phyloP scores from a whole-genome alignment of 2,113 vertebrate genomes.

The Carassius auratus region DNA sequence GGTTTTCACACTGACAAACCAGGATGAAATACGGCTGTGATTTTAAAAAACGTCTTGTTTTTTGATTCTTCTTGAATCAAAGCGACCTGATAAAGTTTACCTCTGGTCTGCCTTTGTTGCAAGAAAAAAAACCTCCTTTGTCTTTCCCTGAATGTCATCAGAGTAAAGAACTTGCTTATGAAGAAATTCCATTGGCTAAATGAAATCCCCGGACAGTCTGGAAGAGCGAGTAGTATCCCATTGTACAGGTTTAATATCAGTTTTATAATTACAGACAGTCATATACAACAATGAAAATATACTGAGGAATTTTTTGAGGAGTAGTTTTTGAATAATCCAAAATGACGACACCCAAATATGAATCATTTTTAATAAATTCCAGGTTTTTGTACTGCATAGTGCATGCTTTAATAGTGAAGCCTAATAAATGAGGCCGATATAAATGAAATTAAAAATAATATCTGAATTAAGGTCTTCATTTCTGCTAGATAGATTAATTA shows the following conservation, averaged over 20 bases:
- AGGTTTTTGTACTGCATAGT: neutral
- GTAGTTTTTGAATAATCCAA: too few relatives aligned
- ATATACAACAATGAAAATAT: too few relatives aligned
- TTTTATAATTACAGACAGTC: too few relatives aligned
- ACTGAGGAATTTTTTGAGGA: too few relatives aligned
- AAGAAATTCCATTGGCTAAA: neutral
- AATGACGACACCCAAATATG: too few relatives aligned
- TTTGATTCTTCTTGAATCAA: neutral
- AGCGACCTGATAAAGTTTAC: neutral
- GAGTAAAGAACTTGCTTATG: neutral
- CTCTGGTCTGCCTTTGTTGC: neutral
- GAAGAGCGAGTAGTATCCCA: neutral
- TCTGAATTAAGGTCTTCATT: too few relatives aligned
- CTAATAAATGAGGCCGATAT: too few relatives aligned
- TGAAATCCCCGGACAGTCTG: neutral
- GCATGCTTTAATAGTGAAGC: too few relatives aligned
- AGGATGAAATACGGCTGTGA: neutral
- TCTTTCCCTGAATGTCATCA: neutral
- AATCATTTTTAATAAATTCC: neutral
- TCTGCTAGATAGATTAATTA: too few relatives aligned
- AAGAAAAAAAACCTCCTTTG: constrained; percentile 12
- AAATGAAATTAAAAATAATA: too few relatives aligned
- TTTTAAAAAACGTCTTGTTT: neutral
- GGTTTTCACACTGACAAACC: neutral
- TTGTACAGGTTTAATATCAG: too few relatives aligned